Evolutionary conservation across 1,140 invertebrate genomes (phyloP).

Genomic region (Trypoxylus dichotomus): DNA sequence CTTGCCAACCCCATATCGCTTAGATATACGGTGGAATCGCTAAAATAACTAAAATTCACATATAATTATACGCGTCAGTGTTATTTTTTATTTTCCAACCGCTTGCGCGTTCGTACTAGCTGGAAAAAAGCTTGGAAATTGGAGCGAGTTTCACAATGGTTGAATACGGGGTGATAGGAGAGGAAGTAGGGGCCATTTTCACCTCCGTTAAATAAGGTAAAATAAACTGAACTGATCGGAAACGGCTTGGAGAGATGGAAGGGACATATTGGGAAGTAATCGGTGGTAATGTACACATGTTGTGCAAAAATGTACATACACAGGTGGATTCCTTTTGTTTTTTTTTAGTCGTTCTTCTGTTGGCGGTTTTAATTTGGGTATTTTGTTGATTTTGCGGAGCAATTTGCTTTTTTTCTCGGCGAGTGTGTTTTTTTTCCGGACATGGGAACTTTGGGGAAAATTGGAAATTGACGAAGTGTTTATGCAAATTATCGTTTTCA

Average conservation of each 20-base stretch:
- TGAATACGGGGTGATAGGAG: too few relatives aligned
- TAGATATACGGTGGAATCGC: neutral
- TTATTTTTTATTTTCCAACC: constrained; percentile 21
- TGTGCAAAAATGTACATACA: neutral
- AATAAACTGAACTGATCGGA: neutral
- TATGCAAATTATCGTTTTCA: too few relatives aligned
- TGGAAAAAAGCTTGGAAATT: too few relatives aligned
- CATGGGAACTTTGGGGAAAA: too few relatives aligned
- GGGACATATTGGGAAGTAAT: neutral
- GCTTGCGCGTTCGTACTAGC: neutral
- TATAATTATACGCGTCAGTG: constrained; percentile 24
- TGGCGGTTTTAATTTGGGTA: neutral
- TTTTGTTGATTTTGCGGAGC: neutral
- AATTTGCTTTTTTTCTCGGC: neutral
- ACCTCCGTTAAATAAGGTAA: neutral
- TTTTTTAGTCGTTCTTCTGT: neutral
- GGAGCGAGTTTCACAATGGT: too few relatives aligned
- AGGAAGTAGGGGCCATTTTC: neutral
- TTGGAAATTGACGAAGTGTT: too few relatives aligned
- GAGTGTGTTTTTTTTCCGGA: neutral
- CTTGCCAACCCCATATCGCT: neutral
- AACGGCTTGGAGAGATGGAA: neutral
- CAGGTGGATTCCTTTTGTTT: neutral
- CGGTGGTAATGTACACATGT: neutral
- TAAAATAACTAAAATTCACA: constrained; percentile 18